Base-by-base conservation (phyloP, 1,140 invertebrate genomes). In the Protaetia brevitarsis region DNA sequence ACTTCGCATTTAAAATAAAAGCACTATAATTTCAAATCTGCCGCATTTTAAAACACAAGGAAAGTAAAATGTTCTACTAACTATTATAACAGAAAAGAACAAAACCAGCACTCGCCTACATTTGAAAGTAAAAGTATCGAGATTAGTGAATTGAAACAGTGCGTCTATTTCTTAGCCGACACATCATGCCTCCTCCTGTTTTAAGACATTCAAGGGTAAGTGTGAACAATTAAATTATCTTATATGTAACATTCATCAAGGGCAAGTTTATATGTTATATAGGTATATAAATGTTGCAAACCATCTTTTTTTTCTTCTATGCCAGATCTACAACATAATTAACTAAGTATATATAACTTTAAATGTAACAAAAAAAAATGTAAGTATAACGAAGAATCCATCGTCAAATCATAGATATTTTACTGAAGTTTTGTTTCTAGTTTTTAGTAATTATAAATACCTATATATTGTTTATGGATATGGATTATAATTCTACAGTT, bases 121-220 rank as follows among this genome's bases (percentile, higher is more conserved):
- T 69, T 67, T 67, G 69, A 70, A 70, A 70, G 69, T 70, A 70
- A 70, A 68, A 70, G 69, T 70, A 67, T 45, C 41, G 41, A 45
- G 41, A 45, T 45, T 45, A 45, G 41, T 45, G 41, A 45, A 45
- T 45, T 45, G 41, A 45, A 45, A 45, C 41, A 45, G 41, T 45
- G 41, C 23, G 16, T 45, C 41, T 45, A 45, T 45, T 16, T 45
- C 41, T 45, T 45, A 19, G 41, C 16, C 41, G 41, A 45, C 41
- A 45, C 41, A 45, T 45, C 41, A 45, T 45, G 41, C 41, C 41
- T 45, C 41, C 41, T 45, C 41, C 41, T 45, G 41, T 19, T 45
- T 45, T 45, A 13, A 13, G 41, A 45, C 13, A 67, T 34, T 66
- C 36, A 36, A 28, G 26, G 61, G 36, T 27, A 36, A 63, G 31